Evolutionary conservation across 2,888 invertebrate genomes (phyloP).

Genomic region (Linyphia triangularis): DNA sequence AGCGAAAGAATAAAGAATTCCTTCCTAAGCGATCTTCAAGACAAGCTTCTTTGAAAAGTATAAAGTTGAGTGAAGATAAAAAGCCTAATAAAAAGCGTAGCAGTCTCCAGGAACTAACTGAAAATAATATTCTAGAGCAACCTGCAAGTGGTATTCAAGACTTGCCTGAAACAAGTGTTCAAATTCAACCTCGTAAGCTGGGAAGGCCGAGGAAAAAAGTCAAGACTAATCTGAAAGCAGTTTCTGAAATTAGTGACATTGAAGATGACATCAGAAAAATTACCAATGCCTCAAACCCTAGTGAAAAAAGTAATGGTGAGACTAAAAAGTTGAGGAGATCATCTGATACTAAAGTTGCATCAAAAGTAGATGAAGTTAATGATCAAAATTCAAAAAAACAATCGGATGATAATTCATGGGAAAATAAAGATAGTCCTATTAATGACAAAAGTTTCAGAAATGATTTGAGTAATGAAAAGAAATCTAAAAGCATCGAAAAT

Average conservation of each 20-base stretch:
- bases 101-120: no score
- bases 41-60: not conserved
- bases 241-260: not conserved
- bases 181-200: no score
- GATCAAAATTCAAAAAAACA: not conserved
- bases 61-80: not conserved
- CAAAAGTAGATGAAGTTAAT: not conserved
- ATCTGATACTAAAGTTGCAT: not conserved
- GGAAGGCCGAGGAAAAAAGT: not conserved
- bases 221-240: not conserved
- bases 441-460: not conserved
- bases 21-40: not conserved
- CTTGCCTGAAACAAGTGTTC: no score
- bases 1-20: not conserved
- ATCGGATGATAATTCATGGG: not conserved
- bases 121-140: not conserved
- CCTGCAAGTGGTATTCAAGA: not conserved
- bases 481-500: not conserved
- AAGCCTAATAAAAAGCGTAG: not conserved
- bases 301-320: not conserved
- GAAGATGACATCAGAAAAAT: constrained; percentile 37
- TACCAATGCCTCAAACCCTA: not conserved
- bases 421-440: not conserved
- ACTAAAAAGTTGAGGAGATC: not conserved
- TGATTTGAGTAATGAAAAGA: not conserved